Evolutionary conservation across 2,797 vertebrate genomes (phyloP).

Genomic region (Otus scops): DNA sequence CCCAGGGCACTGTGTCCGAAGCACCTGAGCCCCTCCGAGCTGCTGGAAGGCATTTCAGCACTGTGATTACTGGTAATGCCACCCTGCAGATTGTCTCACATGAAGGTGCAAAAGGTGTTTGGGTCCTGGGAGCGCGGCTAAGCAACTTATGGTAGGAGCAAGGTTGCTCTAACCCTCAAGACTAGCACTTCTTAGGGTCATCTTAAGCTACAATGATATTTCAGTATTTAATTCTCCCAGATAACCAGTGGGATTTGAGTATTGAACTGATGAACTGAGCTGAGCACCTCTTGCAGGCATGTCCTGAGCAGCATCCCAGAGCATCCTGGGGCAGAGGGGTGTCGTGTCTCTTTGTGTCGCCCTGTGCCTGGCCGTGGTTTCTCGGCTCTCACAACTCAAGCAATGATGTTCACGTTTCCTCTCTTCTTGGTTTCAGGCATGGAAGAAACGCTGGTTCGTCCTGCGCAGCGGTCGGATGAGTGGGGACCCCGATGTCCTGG

Average conservation of each 20-base stretch:
- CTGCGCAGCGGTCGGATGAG: constrained; percentile 97
- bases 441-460: constrained; percentile 99
- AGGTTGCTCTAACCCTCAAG: background rate
- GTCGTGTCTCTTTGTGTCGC: background rate
- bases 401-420: background rate
- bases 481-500: constrained; percentile 93
- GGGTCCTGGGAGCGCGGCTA: background rate
- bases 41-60: background rate
- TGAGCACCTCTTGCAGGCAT: background rate
- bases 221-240: background rate
- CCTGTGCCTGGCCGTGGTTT: background rate
- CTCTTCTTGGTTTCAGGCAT: constrained; percentile 81
- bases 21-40: fast-evolving
- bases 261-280: background rate
- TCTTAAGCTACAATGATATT: background rate
- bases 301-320: background rate
- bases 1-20: background rate
- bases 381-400: fast-evolving
- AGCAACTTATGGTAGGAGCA: background rate
- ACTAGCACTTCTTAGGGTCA: background rate
- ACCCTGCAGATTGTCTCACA: background rate
- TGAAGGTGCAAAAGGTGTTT: background rate
- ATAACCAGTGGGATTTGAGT: background rate
- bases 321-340: fast-evolving
- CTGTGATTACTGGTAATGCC: fast-evolving